phyloP scores from a whole-genome alignment of 1,140 invertebrate genomes.

The Drosophila azteca region DNA sequence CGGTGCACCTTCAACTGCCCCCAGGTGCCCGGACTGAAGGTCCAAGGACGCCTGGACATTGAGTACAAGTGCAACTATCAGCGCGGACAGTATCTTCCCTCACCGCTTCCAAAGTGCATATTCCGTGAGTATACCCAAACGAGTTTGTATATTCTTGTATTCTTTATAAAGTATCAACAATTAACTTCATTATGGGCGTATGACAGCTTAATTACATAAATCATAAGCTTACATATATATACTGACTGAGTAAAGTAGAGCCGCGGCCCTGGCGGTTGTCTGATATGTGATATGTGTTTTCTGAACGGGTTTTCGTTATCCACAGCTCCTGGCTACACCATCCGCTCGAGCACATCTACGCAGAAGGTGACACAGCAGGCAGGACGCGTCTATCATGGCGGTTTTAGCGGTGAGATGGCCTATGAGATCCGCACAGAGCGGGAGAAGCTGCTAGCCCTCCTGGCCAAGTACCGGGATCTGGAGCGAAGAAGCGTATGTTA shows the following conservation, averaged over 20 bases:
- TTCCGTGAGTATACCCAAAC: constrained; percentile 85
- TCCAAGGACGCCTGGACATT: constrained; percentile 78
- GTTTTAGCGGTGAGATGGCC: constrained; percentile 34
- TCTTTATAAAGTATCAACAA: too few relatives aligned
- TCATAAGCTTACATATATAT: too few relatives aligned
- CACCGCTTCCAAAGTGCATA: constrained; percentile 89
- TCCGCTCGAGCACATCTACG: constrained; percentile 35
- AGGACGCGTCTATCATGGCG: constrained; percentile 39
- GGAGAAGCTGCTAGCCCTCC: constrained; percentile 60
- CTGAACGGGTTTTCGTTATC: neutral
- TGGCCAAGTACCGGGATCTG: constrained; percentile 70
- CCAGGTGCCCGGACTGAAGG: constrained; percentile 85
- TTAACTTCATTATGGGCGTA: too few relatives aligned
- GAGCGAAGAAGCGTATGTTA: constrained; percentile 64
- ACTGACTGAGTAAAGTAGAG: too few relatives aligned
- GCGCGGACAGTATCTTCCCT: constrained; percentile 88
- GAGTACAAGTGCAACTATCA: constrained; percentile 89
- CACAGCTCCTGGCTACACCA: constrained; percentile 64
- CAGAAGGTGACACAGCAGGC: constrained; percentile 25
- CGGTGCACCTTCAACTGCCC: constrained; percentile 89
- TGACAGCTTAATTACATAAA: too few relatives aligned
- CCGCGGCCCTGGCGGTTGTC: too few relatives aligned
- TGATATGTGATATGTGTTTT: too few relatives aligned
- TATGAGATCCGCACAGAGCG: constrained; percentile 55
- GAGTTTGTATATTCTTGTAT: too few relatives aligned